Base-by-base conservation (phyloP, 2,888 invertebrate genomes). In the Onchidella celtica region DNA sequence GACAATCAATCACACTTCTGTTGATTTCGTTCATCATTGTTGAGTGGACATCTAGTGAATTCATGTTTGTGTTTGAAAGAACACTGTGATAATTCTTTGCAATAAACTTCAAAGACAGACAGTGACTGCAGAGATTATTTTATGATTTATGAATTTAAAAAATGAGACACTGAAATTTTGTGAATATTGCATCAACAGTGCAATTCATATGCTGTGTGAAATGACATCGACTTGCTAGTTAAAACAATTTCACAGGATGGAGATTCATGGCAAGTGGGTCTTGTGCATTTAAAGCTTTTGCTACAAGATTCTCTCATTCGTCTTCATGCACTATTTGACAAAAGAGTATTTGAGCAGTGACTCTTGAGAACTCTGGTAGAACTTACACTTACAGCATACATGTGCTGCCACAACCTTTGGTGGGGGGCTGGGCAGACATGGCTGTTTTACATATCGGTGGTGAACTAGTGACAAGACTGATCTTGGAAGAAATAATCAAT, bases 31-130 rank as follows among this genome's bases (percentile, higher is more conserved):
- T n/a, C n/a, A n/a, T n/a, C n/a, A n/a, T n/a, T n/a, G n/a, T n/a
- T 47, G 47, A 47, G 47, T 47, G 47, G 47, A 47, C 9, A 47
- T 47, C 47, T 47, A 47, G 47, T 47, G 47, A 47, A 47, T 17
- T 47, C 17, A 47, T 47, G 6, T 47, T 47, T 11, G 47, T 47
- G 6, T 11, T 47, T 17, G 17, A 47, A 47, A 11, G 47, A 47
- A 6, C 47, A 11, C 9, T 47, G 47, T 47, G 47, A 47, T 47
- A n/a, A n/a, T n/a, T 61, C 21, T 61, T 14, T 61, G 61, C 61
- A 4, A 61, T 61, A 61, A 61, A 61, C 27, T 61, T 61, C n/a
- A 6, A 61, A 61, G 61, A 61, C 61, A 61, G 61, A 61, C 4
- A 61, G 21, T 24, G 61, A 61, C 61, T 61, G 61, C 61, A 47